Conservation (phyloP, 2,113 vertebrate genomes). For the Brachypteracias leptosomus region DNA sequence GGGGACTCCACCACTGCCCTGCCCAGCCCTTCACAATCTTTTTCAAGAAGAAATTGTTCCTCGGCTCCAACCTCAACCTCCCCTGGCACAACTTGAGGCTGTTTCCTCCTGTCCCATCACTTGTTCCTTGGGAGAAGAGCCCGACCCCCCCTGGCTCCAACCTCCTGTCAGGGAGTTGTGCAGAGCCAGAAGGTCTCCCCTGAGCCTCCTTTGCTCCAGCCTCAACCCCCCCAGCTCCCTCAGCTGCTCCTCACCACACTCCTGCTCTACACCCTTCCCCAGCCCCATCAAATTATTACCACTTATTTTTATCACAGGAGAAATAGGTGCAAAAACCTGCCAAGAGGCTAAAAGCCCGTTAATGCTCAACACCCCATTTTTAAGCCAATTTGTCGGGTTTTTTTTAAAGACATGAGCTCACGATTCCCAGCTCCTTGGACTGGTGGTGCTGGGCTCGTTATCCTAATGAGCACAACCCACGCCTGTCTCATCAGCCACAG, state of each 20-base stretch:
- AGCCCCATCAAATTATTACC: not conserved
- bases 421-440: not conserved
- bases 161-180: too few relatives aligned
- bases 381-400: not conserved
- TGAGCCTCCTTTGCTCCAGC: too few relatives aligned
- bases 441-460: fast-evolving
- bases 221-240: not conserved
- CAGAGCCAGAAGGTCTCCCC: too few relatives aligned
- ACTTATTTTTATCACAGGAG: not conserved
- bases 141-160: too few relatives aligned
- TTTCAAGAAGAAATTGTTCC: too few relatives aligned
- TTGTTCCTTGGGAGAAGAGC: too few relatives aligned
- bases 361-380: not conserved
- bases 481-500: not conserved
- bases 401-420: not conserved
- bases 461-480: not conserved
- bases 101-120: too few relatives aligned
- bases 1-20: not conserved
- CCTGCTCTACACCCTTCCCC: not conserved
- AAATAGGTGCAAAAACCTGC: not conserved
- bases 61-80: too few relatives aligned
- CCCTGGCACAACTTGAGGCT: too few relatives aligned
- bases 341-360: fast-evolving
- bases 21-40: too few relatives aligned
- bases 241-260: not conserved